Conservation (phyloP, 2,888 invertebrate genomes). For the Unio delphinus region DNA sequence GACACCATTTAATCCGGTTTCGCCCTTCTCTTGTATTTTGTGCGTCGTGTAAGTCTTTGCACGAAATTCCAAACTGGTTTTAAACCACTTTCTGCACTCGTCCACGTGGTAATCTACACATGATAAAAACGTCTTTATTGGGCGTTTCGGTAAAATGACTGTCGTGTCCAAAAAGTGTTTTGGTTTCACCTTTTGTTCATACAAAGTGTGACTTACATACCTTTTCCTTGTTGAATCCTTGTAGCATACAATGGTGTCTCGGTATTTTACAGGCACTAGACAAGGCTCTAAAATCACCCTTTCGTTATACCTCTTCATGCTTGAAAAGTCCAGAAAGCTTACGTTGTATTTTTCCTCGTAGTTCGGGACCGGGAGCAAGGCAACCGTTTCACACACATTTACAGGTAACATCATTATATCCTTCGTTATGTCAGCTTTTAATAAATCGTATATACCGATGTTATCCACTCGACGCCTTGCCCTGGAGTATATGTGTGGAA, state of each 20-base stretch:
- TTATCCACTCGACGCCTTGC: too few species aligned
- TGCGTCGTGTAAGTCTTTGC: slow-evolving; percentile 57
- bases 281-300: slow-evolving; percentile 49
- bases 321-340: slow-evolving; percentile 43
- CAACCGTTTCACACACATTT: slow-evolving; percentile 51
- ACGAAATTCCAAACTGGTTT: slow-evolving; percentile 60
- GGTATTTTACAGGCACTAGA: slow-evolving; percentile 49
- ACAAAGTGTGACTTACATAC: slow-evolving; percentile 55
- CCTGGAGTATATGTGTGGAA: too few species aligned
- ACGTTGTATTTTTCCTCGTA: slow-evolving; percentile 47
- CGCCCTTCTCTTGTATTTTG: slow-evolving; percentile 25
- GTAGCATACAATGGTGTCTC: slow-evolving; percentile 51
- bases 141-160: slow-evolving; percentile 51
- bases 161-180: slow-evolving; percentile 52
- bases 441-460: too few species aligned
- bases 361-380: slow-evolving; percentile 46
- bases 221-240: slow-evolving; percentile 51
- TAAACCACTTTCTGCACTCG: slow-evolving; percentile 60
- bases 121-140: slow-evolving; percentile 48
- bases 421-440: too few species aligned
- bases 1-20: not conserved
- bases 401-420: slow-evolving; percentile 21
- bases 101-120: slow-evolving; percentile 59
- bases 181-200: slow-evolving; percentile 57
- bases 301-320: slow-evolving; percentile 54